Conservation (phyloP, 2,797 vertebrate genomes). For the Babyrousa celebensis region DNA sequence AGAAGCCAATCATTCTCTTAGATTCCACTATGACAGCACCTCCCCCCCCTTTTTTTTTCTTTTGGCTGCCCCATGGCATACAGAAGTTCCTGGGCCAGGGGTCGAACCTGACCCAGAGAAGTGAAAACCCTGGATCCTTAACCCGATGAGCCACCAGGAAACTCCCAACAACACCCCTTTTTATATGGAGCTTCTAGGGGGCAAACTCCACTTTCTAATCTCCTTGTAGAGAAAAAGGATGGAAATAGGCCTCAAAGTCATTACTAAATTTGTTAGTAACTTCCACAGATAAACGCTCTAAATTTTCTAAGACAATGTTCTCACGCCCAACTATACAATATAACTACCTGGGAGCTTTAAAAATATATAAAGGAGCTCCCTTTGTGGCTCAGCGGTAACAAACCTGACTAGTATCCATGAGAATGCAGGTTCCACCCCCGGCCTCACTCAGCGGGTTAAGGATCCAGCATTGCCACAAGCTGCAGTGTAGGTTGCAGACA, state of each 20-base stretch:
- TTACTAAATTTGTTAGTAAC: slow-evolving; percentile 8
- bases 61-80: too few relatives aligned
- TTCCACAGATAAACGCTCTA: slow-evolving; percentile 12
- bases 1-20: slow-evolving; percentile 7
- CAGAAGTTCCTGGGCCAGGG: too few relatives aligned
- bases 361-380: not conserved
- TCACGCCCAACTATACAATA: not conserved
- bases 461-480: too few relatives aligned
- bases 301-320: slow-evolving; percentile 32
- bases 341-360: slow-evolving; percentile 7
- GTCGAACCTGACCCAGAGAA: too few relatives aligned
- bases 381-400: too few relatives aligned
- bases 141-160: too few relatives aligned
- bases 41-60: not conserved
- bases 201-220: not conserved
- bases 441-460: too few relatives aligned
- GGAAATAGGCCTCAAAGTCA: slow-evolving; percentile 44
- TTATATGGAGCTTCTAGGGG: not conserved
- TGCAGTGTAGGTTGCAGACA: too few relatives aligned
- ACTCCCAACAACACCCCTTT: not conserved
- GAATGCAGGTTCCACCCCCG: too few relatives aligned
- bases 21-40: not conserved
- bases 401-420: too few relatives aligned
- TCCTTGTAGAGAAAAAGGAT: not conserved
- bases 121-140: too few relatives aligned